These are phyloP conservation scores for Cataglyphis rosenhaueri DNA, from an alignment of 2,888 invertebrate species.

Conservation along the genomic window DNA sequence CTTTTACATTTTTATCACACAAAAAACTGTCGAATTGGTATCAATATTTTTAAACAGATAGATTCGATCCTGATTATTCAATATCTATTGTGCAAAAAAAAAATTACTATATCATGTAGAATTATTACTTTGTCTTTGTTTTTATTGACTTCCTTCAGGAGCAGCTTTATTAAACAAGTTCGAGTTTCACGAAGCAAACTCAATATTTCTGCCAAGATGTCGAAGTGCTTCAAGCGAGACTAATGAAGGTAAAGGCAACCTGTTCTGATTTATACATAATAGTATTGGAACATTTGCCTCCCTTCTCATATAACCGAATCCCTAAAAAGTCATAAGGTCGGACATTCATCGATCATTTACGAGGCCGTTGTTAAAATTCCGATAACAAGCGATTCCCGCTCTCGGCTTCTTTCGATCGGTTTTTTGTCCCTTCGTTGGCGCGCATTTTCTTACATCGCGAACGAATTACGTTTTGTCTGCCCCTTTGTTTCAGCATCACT, in stretches of 20 bases:
- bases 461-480: conserved; percentile 53
- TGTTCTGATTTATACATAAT: conserved; percentile 13
- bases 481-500: conserved; percentile 57
- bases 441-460: conserved; percentile 62
- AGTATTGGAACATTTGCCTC: background rate
- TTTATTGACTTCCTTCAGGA: background rate
- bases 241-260: background rate
- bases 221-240: background rate
- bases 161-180: conserved; percentile 22
- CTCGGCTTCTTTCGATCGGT: conserved; percentile 13
- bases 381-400: conserved; percentile 62
- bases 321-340: conserved; percentile 17
- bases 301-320: background rate
- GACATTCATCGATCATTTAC: conserved; percentile 47
- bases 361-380: conserved; percentile 73
- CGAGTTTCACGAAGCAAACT: background rate
- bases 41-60: background rate
- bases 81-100: background rate
- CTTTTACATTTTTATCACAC: background rate
- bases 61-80: background rate
- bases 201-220: background rate
- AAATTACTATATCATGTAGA: background rate
- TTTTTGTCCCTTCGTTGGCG: conserved; percentile 5
- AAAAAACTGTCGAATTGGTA: background rate
- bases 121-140: background rate